These are phyloP conservation scores for Melieria picta DNA, from an alignment of 2,888 invertebrate genomes.

Conservation along the genomic window DNA sequence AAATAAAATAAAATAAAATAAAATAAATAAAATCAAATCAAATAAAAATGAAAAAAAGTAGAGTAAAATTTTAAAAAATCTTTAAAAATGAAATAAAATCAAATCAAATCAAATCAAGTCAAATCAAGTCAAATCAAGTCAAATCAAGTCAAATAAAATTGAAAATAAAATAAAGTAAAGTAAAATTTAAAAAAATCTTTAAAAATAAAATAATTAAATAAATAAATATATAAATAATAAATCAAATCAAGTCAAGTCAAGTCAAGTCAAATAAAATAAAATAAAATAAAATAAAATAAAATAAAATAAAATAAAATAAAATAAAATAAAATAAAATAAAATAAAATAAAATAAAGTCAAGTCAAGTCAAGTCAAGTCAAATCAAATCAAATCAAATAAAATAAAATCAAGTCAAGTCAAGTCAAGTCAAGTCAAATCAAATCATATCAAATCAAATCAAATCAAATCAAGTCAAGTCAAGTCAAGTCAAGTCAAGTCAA, in stretches of 20 bases:
- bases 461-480: too few relatives aligned
- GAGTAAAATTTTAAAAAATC: too few relatives aligned
- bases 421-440: not conserved
- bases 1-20: conserved; percentile 11
- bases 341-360: not conserved
- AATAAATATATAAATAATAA: conserved; percentile 2
- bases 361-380: too few relatives aligned
- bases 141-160: not conserved
- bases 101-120: too few relatives aligned
- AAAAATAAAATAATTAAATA: not conserved
- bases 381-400: too few relatives aligned
- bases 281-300: conserved; percentile 6
- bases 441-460: too few relatives aligned
- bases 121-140: too few relatives aligned
- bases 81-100: not conserved
- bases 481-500: too few relatives aligned
- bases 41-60: not conserved
- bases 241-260: not conserved
- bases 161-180: not conserved
- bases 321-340: too few relatives aligned
- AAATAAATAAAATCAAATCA: not conserved
- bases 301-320: conserved; percentile 12
- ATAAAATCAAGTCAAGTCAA: not conserved
- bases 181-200: not conserved
- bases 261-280: not conserved